Evolutionary conservation across 2,797 vertebrate genomes (phyloP), one percentile per base, ranked within the genome.

Genomic region (Macropodus opercularis): DNA sequence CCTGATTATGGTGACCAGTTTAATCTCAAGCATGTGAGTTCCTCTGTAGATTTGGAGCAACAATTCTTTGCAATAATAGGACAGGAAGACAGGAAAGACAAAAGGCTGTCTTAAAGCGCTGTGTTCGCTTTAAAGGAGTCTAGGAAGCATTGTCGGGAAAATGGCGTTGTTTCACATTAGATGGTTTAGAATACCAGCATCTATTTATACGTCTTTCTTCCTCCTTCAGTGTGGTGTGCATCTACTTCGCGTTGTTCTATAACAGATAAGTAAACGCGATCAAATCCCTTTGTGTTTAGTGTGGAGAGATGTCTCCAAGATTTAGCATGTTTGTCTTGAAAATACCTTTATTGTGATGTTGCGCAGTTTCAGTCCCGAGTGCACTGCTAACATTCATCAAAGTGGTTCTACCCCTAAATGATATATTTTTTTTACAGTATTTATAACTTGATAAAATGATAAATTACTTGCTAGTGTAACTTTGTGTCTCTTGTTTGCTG

Each of bases 11-110:
- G 77, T 82, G 82, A 81, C 81, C 84, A 84, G 72, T 88, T 87
- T 92, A 90, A 91, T 92, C 89, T 89, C 60, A 24, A 74, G 83
- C 83, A 85, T 87, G 88, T 90, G 85, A 91, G 86, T 90, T 91
- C 85, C 75, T 86, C 74, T 75, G 85, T 85, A 89, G 83, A 90
- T 91, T 32, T 78, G 63, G 65, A 72, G 77, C 79, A 64, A 84
- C 83, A 77, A 86, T 89, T 90, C 81, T 87, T 79, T 69, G 74
- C 82, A 75, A 85, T 79, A 72, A 70, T 68, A 75, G 84, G 78
- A 74, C 72, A 87, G 87, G 79, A 75, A 85, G 78, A 87, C 77
- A 56, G 71, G 61, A 54, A 27, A 81, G 75, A 90, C 87, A 89
- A 92, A 88, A 64, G 83, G 14, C 40, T 23, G 69, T 63, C 77